Conservation (phyloP, 1,140 invertebrate species). For the Drosophila aff. region DNA sequence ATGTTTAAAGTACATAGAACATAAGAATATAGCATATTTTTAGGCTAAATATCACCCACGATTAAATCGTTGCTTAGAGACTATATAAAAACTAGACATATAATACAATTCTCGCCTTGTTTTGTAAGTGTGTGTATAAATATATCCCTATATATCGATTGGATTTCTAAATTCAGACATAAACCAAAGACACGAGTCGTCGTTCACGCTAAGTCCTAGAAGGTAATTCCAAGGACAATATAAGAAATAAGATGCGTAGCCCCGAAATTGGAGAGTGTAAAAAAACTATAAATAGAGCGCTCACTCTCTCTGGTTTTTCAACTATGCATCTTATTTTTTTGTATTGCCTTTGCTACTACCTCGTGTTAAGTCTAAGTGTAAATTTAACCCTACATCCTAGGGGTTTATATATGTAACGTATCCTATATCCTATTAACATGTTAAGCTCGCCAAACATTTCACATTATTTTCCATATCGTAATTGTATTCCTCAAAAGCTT, state of each 20-base stretch:
- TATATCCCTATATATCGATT: slow-evolving; percentile 55
- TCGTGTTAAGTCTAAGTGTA: slow-evolving; percentile 12
- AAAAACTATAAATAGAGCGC: background rate
- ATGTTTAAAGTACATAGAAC: slow-evolving; percentile 81
- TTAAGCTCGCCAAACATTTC: slow-evolving; percentile 75
- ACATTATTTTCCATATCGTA: slow-evolving; percentile 27
- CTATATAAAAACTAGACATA: slow-evolving; percentile 79
- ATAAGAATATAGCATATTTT: slow-evolving; percentile 83
- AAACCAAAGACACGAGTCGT: slow-evolving; percentile 44
- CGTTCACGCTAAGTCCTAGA: slow-evolving; percentile 26
- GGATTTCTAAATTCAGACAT: slow-evolving; percentile 51
- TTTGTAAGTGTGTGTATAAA: slow-evolving; percentile 51
- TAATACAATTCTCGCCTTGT: slow-evolving; percentile 67
- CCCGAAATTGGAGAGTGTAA: background rate
- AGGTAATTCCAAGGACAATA: slow-evolving; percentile 10
- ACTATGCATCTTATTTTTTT: background rate
- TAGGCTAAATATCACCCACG: slow-evolving; percentile 85
- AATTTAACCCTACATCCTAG: slow-evolving; percentile 41
- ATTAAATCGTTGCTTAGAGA: slow-evolving; percentile 83
- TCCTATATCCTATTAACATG: slow-evolving; percentile 57
- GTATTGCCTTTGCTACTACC: background rate
- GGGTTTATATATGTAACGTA: slow-evolving; percentile 49
- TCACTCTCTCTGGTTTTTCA: background rate
- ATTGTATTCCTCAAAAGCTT: slow-evolving; percentile 8
- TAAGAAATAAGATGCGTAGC: background rate